Evolutionary conservation across 2,888 invertebrate species (phyloP), one percentile per base, ranked within the genome.

Genomic region (Drosophila borborema): DNA sequence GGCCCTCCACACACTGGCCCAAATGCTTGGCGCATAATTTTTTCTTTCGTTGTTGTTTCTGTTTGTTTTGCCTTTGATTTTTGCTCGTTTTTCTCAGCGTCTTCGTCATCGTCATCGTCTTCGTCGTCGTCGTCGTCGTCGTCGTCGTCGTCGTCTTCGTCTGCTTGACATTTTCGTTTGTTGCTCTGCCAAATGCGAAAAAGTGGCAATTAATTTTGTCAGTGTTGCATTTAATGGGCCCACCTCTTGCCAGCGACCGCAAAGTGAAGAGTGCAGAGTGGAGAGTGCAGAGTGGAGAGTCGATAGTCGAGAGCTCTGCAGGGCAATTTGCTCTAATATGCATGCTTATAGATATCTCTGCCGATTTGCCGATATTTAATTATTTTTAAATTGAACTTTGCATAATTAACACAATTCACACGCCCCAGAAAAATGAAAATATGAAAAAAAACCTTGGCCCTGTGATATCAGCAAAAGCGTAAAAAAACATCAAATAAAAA

Each of bases 181-280:
- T 91, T 84, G 89, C 86, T 74, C 83, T 91, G 91, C 91, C 91
- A 91, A 91, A 83, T 81, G 81, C 78, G 87, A 87, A 85, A 85
- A 88, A 90, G 82, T 88, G 86, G 90, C 90, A 91, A 91, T 91
- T 91, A 91, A 91, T 91, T 91, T 90, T 90, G 86, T 85, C 88
- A 86, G 86, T 89, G 86, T 86, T 89, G 86, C 86, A 89, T 86
- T 86, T 86, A 89, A 86, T 86, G 86, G 83, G 77, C 72, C 71
- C 67, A 71, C 66, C 60, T 65, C 53, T 63, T 38, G 51, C 45
- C 51, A 20, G 40, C 20, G 34, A 34, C 9, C 10, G 3, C 9
- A 3, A 40, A 9, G 28, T 14, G 38, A 18, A 41, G 7, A n/a
- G 31, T 14, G 40, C n/a, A 7, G 31, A 34, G 51, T 12, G 51